phyloP scores from a whole-genome alignment of 2,888 invertebrate species.

The Lithophane semibrunnea region DNA sequence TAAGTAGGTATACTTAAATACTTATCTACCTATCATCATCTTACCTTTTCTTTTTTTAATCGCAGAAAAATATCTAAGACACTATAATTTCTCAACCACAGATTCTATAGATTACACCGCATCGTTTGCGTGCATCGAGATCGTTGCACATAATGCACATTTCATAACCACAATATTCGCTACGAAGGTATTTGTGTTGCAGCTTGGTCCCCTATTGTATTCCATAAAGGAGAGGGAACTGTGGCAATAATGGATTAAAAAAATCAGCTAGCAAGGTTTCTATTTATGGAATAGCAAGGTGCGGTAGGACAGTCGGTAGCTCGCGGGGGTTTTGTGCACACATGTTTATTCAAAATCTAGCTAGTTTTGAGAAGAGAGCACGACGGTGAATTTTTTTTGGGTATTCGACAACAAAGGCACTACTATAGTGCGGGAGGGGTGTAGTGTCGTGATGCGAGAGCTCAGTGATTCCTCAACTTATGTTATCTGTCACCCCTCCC shows the following conservation, averaged over 20 bases:
- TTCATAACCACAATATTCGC: conserved; percentile 6
- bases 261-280: conserved; percentile 13
- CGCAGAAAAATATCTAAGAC: neutral
- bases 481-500: too few relatives aligned
- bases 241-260: neutral
- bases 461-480: too few relatives aligned
- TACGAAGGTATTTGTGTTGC: neutral
- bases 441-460: too few relatives aligned
- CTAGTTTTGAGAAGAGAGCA: neutral
- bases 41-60: neutral
- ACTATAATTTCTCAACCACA: neutral
- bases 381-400: neutral
- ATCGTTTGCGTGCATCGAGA: conserved; percentile 4
- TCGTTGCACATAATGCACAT: neutral
- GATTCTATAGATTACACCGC: neutral
- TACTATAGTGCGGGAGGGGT: too few relatives aligned
- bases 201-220: conserved; percentile 22
- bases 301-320: neutral
- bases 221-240: neutral
- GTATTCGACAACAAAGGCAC: neutral
- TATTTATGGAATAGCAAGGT: conserved; percentile 37
- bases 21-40: neutral
- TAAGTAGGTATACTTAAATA: neutral
- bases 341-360: conserved; percentile 2
- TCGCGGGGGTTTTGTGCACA: neutral